These are phyloP conservation scores for Eptesicus fuscus DNA, from an alignment of 2,113 vertebrate genomes.

Conservation along the genomic window DNA sequence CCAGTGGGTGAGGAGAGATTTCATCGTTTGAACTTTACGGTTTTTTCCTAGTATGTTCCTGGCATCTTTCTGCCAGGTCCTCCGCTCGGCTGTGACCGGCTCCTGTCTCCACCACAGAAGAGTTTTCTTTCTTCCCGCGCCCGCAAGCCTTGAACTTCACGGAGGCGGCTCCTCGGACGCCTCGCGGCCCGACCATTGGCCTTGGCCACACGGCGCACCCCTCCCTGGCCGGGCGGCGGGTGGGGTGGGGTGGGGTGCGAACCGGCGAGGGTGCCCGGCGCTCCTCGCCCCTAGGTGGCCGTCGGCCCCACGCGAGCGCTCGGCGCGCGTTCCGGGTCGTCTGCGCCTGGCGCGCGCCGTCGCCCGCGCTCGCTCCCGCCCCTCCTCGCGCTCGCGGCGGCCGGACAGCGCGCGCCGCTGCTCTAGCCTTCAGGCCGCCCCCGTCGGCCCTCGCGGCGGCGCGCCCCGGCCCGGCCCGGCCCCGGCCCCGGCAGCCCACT, in stretches of 20 bases:
- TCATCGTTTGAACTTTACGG: not conserved
- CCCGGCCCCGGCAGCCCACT: constrained; percentile 53
- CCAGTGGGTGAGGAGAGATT: not conserved
- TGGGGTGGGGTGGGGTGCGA: not conserved
- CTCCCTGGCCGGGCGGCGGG: not conserved
- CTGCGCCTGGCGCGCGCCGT: constrained; percentile 58
- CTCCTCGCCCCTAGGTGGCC: rapidly evolving
- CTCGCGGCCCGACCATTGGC: not conserved
- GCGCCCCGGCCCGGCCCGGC: constrained; percentile 7
- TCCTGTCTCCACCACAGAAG: not conserved
- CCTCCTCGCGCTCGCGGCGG: constrained; percentile 38
- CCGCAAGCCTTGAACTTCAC: not conserved
- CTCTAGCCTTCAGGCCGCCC: constrained; percentile 40
- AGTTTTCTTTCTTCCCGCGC: not conserved
- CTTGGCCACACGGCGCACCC: not conserved
- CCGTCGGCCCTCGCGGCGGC: constrained; percentile 15
- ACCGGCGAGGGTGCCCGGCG: rapidly evolving
- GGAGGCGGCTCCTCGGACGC: not conserved
- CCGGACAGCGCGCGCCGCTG: constrained; percentile 47
- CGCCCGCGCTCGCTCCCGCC: constrained; percentile 14
- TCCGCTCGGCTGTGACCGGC: not conserved
- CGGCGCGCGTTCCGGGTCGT: not conserved
- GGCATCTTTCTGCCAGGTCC: not conserved
- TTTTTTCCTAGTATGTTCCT: not conserved
- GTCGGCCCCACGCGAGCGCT: not conserved